A percentile compares a stretch with the other conserved stretches of the same genome.
Evolutionary conservation across 2,888 invertebrate species (phyloP).

Genomic region (Conomelus anceps): DNA sequence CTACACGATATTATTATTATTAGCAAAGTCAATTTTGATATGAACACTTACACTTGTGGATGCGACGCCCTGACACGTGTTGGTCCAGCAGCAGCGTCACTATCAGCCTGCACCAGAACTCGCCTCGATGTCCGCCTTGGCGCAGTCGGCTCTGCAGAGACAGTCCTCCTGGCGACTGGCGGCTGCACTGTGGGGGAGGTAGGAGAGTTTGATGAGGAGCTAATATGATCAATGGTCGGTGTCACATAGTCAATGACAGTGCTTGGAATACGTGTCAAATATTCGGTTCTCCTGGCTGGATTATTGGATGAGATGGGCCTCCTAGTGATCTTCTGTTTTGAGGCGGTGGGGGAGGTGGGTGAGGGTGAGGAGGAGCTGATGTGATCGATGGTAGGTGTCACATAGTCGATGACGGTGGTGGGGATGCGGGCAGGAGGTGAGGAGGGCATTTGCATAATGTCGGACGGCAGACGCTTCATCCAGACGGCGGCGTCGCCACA

Average conservation of each 20-base stretch:
- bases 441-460: neutral
- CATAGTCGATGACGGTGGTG: neutral
- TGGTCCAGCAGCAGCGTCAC: no score
- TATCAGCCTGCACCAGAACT: neutral
- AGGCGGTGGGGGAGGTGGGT: neutral
- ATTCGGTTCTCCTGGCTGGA: no score
- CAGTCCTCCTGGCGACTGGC: neutral
- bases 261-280: no score
- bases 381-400: neutral
- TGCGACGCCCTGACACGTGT: no score
- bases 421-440: no score
- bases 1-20: no score
- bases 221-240: neutral
- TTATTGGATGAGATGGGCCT: no score
- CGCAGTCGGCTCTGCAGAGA: neutral
- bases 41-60: no score
- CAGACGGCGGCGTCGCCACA: constrained; percentile 19
- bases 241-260: neutral
- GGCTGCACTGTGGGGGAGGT: neutral
- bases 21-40: no score
- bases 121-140: constrained; percentile 22
- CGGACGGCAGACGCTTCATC: constrained; percentile 13
- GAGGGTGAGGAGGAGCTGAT: neutral
- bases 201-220: neutral
- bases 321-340: neutral